Evolutionary conservation across 2,888 invertebrate genomes (phyloP).

Genomic region (Dryobotodes eremita): DNA sequence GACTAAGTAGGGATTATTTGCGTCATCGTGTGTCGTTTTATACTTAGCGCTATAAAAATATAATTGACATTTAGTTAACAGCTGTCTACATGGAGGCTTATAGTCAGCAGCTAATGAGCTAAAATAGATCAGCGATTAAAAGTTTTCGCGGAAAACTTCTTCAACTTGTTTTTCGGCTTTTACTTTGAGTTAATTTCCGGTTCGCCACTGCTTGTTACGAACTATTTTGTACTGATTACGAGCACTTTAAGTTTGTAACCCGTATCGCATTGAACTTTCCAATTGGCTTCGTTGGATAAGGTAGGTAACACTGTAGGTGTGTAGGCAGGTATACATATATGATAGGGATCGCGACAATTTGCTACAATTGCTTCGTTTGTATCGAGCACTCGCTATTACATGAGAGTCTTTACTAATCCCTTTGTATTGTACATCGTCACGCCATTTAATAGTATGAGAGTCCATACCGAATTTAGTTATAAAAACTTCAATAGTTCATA

Average conservation of each 20-base stretch:
- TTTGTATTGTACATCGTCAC: no score
- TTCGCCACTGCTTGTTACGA: background rate
- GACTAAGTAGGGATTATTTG: slow-evolving; percentile 49
- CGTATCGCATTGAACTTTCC: background rate
- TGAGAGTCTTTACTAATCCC: slow-evolving; percentile 10
- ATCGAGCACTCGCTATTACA: slow-evolving; percentile 5
- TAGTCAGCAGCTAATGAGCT: background rate
- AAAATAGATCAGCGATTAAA: background rate
- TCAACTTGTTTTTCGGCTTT: background rate
- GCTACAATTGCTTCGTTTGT: slow-evolving; percentile 41
- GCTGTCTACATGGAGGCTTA: background rate
- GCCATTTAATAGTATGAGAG: background rate
- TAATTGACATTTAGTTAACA: slow-evolving; percentile 15
- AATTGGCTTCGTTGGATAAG: slow-evolving; percentile 8
- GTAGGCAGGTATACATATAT: background rate
- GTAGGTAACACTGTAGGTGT: background rate
- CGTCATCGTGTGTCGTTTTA: slow-evolving; percentile 40
- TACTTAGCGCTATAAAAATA: slow-evolving; percentile 28
- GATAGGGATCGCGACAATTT: slow-evolving; percentile 20
- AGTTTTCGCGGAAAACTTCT: background rate
- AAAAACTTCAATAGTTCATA: background rate
- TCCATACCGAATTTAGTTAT: background rate
- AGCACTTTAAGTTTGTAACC: background rate
- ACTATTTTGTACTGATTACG: slow-evolving; percentile 3
- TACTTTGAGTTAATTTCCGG: background rate